phyloP scores from a whole-genome alignment of 2,797 vertebrate genomes.

The Tragopan temminckii region DNA sequence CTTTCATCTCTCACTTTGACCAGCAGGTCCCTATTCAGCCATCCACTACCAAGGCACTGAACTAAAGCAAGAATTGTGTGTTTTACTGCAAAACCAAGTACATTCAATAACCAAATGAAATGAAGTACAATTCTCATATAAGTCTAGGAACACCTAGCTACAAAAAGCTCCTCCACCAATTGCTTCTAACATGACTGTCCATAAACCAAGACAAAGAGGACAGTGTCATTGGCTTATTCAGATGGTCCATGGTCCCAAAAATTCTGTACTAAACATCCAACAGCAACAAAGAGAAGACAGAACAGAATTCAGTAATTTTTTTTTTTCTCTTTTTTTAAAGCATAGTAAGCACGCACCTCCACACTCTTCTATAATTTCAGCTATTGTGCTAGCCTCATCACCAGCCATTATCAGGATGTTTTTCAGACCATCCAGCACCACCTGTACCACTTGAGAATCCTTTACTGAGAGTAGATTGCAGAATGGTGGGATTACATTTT shows the following conservation, averaged over 20 bases:
- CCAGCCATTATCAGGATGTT: slow-evolving; percentile 99
- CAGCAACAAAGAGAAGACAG: background rate
- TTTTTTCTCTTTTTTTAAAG: background rate
- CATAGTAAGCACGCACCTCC: slow-evolving; percentile 86
- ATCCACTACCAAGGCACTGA: background rate
- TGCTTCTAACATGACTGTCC: background rate
- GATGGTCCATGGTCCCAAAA: background rate
- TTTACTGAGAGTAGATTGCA: slow-evolving; percentile 97
- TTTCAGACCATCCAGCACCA: slow-evolving; percentile 97
- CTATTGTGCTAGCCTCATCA: slow-evolving; percentile 96
- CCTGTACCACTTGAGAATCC: slow-evolving; percentile 99
- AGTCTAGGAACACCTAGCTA: background rate
- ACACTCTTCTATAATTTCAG: slow-evolving; percentile 98
- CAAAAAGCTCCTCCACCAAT: background rate
- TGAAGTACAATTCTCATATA: background rate
- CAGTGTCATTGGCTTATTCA: background rate
- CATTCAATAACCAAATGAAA: background rate
- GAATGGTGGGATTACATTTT: slow-evolving; percentile 98
- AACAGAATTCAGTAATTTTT: background rate
- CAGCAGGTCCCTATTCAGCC: background rate
- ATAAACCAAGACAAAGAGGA: background rate
- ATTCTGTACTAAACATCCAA: background rate
- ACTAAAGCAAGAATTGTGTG: background rate
- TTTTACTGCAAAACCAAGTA: background rate
- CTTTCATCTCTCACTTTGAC: background rate